phyloP scores from a whole-genome alignment of 2,113 vertebrate species.

The Gambusia affinis region DNA sequence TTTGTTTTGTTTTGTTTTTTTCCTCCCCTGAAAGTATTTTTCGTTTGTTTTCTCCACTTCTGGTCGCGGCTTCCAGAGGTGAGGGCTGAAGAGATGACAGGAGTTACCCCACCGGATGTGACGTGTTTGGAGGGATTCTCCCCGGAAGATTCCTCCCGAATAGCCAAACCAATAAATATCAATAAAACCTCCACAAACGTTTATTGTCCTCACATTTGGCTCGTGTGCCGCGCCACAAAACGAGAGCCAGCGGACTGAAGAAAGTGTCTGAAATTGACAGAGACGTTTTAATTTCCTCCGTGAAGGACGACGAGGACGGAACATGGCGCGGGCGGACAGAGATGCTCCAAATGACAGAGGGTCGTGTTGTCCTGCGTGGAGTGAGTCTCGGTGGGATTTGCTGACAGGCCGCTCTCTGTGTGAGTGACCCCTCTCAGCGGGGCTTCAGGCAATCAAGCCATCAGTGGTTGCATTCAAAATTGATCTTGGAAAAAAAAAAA shows the following conservation, averaged over 20 bases:
- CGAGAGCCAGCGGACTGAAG: slow-evolving; percentile 6
- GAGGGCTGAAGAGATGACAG: slow-evolving; percentile 60
- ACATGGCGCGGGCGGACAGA: slow-evolving; percentile 2
- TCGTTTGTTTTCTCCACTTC: slow-evolving; percentile 48
- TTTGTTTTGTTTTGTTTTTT: slow-evolving; percentile 48
- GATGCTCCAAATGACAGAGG: not conserved
- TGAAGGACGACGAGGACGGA: slow-evolving; percentile 24
- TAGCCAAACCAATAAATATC: slow-evolving; percentile 15
- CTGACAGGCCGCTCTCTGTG: slow-evolving; percentile 17
- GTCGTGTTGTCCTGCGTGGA: slow-evolving; percentile 1
- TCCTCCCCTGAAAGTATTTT: slow-evolving; percentile 46
- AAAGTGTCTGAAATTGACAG: slow-evolving; percentile 9
- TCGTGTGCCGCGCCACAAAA: slow-evolving; percentile 12
- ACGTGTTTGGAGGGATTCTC: slow-evolving; percentile 33
- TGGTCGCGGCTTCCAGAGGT: slow-evolving; percentile 60
- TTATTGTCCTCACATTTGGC: slow-evolving; percentile 29
- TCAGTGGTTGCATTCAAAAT: slow-evolving; percentile 37
- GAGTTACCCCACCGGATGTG: slow-evolving; percentile 42
- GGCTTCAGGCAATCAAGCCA: slow-evolving; percentile 34
- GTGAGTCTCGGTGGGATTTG: slow-evolving; percentile 6
- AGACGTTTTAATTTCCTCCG: slow-evolving; percentile 47
- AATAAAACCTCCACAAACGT: slow-evolving; percentile 4
- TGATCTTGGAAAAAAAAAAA: not conserved
- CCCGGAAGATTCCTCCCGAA: slow-evolving; percentile 23
- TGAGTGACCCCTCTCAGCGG: slow-evolving; percentile 18